Conservation (phyloP, 2,888 invertebrate genomes). For the Trypoxylon attenuatum region DNA sequence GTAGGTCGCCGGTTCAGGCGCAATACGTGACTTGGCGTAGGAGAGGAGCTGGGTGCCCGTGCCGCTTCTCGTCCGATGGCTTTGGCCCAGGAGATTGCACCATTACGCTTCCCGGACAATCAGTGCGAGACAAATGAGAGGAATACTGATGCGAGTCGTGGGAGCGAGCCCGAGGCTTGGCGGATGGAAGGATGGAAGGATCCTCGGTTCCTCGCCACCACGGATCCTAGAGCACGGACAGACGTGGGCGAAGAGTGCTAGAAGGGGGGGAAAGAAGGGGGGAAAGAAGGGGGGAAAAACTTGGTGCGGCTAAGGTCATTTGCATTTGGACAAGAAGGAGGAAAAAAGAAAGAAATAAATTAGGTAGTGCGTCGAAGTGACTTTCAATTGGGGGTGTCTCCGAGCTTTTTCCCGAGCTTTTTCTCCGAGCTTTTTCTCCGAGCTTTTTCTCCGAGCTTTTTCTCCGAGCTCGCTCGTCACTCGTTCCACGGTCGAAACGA, state of each 20-base stretch:
- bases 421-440: no score
- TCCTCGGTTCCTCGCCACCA: conserved; percentile 11
- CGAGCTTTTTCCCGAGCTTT: conserved; percentile 40
- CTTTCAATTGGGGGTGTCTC: conserved; percentile 56
- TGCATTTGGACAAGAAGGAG: conserved; percentile 44
- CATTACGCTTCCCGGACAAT: conserved; percentile 68
- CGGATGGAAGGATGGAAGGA: background rate
- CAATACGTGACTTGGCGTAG: conserved; percentile 57
- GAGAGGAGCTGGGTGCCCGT: conserved; percentile 28
- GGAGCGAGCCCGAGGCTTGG: conserved; percentile 9
- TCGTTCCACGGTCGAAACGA: conserved; percentile 35
- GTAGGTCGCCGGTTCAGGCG: conserved; percentile 45
- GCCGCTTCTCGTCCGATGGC: conserved; percentile 45
- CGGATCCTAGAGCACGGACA: no score
- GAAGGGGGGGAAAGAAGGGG: background rate
- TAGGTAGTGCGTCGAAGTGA: conserved; percentile 55
- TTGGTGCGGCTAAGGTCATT: conserved; percentile 35
- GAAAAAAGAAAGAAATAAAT: conserved; percentile 52
- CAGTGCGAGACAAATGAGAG: conserved; percentile 69
- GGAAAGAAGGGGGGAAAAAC: conserved; percentile 28
- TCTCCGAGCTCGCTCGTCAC: conserved; percentile 28
- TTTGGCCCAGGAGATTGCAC: conserved; percentile 61
- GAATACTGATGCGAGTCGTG: conserved; percentile 65
- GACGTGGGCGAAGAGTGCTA: conserved; percentile 8
- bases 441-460: conserved; percentile 43